Base-by-base conservation (phyloP, 2,888 invertebrate genomes). In the Agonopterix heracliana region DNA sequence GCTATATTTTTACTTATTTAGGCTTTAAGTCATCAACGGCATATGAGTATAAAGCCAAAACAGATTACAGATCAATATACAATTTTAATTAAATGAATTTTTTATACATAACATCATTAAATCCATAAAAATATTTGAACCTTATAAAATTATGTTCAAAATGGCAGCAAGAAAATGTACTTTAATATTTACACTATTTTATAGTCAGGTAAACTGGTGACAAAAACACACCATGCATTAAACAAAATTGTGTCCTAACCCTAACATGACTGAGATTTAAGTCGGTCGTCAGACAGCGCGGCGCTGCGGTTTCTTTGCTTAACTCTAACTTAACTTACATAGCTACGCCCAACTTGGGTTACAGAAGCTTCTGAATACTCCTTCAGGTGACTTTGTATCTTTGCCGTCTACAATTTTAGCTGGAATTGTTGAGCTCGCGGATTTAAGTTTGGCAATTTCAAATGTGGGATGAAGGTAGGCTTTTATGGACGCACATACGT, bases 291-390 rank as follows among this genome's bases (percentile, higher is more conserved):
- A 83, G 80, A 78, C 78, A 61, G 71, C 66, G 71, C 68, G 75
- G 76, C 75, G 74, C 69, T 81, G 83, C 64, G 83, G 81, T 83
- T 85, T 83, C 84, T 81, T 82, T 82, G 68, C 82, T 80, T 79
- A 81, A 81, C 74, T 78, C 76, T 71, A 75, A 80, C 74, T 80
- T 81, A 79, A 81, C 66, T 78, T 74, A 78, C 71, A 66, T 55
- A 53, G 76, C 66, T 71, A 74, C 82, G 80, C 84, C 81, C 78
- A 83, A 81, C 71, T 84, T 79, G 71, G 68, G 71, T 79, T 68
- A 68, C 74, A 70, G 64, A 72, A 72, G 68, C 76, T 70, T 56
- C 69, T 76, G 80, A 81, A 83, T 83, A 74, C 73, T 75, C 69
- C 71, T 74, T 75, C 82, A 83, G 82, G 81, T 83, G 81, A 82